Evolutionary conservation across 2,797 vertebrate genomes (phyloP), one percentile per base, ranked within the genome.

Genomic region (Tokudaia tokunoshimensis): DNA sequence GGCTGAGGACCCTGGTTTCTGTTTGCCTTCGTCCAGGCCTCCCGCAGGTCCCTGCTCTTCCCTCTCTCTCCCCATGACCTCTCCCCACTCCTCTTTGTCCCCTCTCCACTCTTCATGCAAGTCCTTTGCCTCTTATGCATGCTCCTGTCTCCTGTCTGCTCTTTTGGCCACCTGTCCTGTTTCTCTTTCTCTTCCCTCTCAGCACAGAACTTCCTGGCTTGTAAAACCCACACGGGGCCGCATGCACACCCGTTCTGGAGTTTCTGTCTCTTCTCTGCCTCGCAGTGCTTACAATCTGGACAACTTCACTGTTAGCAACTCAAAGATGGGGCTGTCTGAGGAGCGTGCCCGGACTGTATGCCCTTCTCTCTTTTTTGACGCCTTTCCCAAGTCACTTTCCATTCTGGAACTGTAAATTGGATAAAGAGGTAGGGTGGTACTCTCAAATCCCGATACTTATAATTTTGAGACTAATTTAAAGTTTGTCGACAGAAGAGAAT

Each of bases 381-480:
- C 78, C 22, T 93, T 97, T 97, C 91, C 72, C 61, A 95, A 89
- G 95, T 95, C 76, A 91, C 82, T 96, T 97, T 57, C 91, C 67
- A 76, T 84, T 95, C 95, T 74, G 92, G 79, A 79, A 96, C 94
- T 63, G 89, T 87, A 92, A 94, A 89, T 81, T 92, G 93, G 97
- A 94, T 93, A 82, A 94, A 94, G 83, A 96, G 89, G 34, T 88
- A 52, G 82, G 6, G n/a, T 65, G 44, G 17, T 85, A n/a, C 41
- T 90, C 63, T 67, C 37, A 37, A 90, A 70, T 75, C 84, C 70
- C 29, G 83, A 31, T 80, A 65, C 57, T 97, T 65, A 50, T 83
- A 93, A 95, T 94, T 96, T 97, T 93, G 81, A 95, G 63, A 85
- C 57, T 74, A 94, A 96, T 94, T 96, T 89, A 78, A 85, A 65